Evolutionary conservation across 2,113 vertebrate genomes (phyloP), one percentile per base, ranked within the genome.

Genomic region (Grammomys surdaster): DNA sequence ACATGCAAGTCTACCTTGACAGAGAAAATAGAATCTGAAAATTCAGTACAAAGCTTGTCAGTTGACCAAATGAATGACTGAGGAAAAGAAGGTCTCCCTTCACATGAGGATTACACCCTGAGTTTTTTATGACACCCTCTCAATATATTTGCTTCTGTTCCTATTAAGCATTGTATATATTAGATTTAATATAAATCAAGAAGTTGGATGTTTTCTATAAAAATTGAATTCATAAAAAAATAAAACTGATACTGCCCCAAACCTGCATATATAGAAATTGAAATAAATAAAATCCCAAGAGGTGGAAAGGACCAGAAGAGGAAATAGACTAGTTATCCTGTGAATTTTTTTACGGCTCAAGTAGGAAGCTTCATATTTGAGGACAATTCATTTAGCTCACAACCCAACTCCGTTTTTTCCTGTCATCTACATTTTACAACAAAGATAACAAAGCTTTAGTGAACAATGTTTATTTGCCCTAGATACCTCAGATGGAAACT

Each of bases 221-320:
- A 96, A 93, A 73, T 78, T 73, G 28, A 84, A 54, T 92, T 94
- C 46, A 90, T 82, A 95, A 92, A 28, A 75, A 85, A 92, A 77
- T 88, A 16, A 88, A 92, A 92, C 10, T 31, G 72, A 31, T 31
- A 84, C 36, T 54, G 8, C 40, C 86, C 63, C 51, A 92, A 97
- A 93, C 20, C 4, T 73, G 6, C 4, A 87, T 81, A 51, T 5
- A 76, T 0, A 96, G 17, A 90, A 89, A 95, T 48, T 48, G 33
- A 91, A 94, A 85, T 17, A 78, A 90, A 93, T 51, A 93, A 89
- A 14, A 12, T 75, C 28, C 16, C 46, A 95, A 91, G 54, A 33
- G 3, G n/a, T 67, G 51, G n/a, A 89, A 94, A 92, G 56, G 43
- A 96, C 28, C 90, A 22, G 92, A 7, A 4, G 3, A 63, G 88